phyloP scores from a whole-genome alignment of 2,797 vertebrate genomes.

The Trematomus bernacchii region DNA sequence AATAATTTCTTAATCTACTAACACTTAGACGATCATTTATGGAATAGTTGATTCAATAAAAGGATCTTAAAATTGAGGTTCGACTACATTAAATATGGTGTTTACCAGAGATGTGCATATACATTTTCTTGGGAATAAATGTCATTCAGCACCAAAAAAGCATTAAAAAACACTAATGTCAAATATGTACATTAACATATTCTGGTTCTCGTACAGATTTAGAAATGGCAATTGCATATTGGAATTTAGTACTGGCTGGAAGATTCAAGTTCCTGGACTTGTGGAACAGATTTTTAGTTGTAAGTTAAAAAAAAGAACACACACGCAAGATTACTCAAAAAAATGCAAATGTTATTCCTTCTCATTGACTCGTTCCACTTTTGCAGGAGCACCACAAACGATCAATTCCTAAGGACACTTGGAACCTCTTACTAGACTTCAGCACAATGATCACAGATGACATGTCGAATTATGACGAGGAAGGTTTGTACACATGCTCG shows the following conservation, averaged over 20 bases:
- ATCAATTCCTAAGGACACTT: constrained; percentile 98
- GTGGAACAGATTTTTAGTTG: constrained; percentile 99
- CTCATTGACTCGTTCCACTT: neutral
- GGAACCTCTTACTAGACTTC: constrained; percentile 99
- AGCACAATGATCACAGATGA: constrained; percentile 99
- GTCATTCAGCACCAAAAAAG: no score
- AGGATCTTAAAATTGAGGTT: no score
- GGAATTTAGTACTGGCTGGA: constrained; percentile 99
- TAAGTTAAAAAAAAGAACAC: constrained; percentile 82
- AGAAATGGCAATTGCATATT: constrained; percentile 99
- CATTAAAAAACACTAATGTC: no score
- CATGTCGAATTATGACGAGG: constrained; percentile 99
- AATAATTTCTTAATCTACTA: no score
- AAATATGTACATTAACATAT: neutral
- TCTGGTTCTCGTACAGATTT: constrained; percentile 87
- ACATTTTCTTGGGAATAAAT: no score
- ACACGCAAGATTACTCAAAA: neutral
- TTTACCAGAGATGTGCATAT: no score
- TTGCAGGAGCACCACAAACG: constrained; percentile 97
- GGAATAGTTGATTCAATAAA: no score
- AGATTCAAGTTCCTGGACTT: constrained; percentile 99
- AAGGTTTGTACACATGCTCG: constrained; percentile 86
- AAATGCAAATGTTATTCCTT: neutral
- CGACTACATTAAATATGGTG: no score
- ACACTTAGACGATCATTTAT: no score